Conservation (phyloP, 1,140 invertebrate species). For the Cataglyphis hispanica region DNA sequence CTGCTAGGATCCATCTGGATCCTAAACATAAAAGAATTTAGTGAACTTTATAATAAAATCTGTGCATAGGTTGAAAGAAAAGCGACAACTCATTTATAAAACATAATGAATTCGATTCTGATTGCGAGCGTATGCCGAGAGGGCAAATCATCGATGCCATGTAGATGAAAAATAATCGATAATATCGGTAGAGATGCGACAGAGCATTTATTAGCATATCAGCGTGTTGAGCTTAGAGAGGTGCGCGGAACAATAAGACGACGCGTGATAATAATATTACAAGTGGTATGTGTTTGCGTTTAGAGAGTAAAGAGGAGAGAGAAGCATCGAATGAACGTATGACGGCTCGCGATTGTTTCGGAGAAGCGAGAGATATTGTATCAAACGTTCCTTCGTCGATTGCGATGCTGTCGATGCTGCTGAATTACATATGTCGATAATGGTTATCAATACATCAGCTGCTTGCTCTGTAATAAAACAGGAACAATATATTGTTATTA, state of each 20-base stretch:
- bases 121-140: slow-evolving; percentile 47
- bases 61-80: not conserved
- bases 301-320: slow-evolving; percentile 48
- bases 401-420: slow-evolving; percentile 17
- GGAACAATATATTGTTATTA: not conserved
- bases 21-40: slow-evolving; percentile 27
- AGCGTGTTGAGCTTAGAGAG: slow-evolving; percentile 83
- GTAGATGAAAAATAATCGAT: slow-evolving; percentile 68
- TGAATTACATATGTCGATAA: not conserved
- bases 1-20: too few species aligned
- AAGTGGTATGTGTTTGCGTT: slow-evolving; percentile 71
- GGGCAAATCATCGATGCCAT: slow-evolving; percentile 13
- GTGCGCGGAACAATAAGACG: slow-evolving; percentile 76
- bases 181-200: slow-evolving; percentile 71
- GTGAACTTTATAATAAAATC: slow-evolving; percentile 5
- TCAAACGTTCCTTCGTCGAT: slow-evolving; percentile 28
- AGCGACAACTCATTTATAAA: slow-evolving; percentile 14
- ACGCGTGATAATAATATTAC: slow-evolving; percentile 74
- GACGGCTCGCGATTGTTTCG: slow-evolving; percentile 30
- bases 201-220: slow-evolving; percentile 84
- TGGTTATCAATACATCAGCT: slow-evolving; percentile 3
- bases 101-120: slow-evolving; percentile 24
- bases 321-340: slow-evolving; percentile 22
- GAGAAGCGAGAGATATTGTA: slow-evolving; percentile 1
- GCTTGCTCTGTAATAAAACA: not conserved